A percentile compares a stretch with the other conserved stretches of the same genome.
Conservation (phyloP, 2,113 vertebrate species). For the Calyptommatus sinebrachiatus region DNA sequence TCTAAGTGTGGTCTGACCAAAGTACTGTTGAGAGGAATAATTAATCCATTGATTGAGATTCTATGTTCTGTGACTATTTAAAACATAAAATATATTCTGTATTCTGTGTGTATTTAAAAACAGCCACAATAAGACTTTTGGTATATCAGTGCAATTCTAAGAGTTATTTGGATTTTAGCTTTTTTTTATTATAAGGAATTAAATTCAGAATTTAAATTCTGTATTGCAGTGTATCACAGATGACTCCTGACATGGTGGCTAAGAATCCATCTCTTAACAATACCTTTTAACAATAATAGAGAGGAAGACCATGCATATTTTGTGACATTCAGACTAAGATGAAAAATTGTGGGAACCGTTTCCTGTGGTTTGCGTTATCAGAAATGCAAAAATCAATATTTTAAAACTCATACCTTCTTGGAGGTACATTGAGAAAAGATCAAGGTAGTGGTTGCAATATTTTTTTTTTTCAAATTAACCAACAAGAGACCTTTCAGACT, state of each 20-base stretch:
- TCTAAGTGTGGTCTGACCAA: no score
- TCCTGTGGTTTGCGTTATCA: accelerated
- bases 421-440: not conserved
- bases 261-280: not conserved
- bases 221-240: not conserved
- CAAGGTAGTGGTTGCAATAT: not conserved
- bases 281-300: no score
- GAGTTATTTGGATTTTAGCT: not conserved
- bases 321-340: not conserved
- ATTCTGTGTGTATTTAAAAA: no score
- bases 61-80: no score
- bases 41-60: no score
- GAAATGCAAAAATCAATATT: not conserved
- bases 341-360: not conserved
- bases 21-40: no score
- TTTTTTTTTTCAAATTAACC: not conserved
- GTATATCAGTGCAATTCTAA: not conserved
- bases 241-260: not conserved
- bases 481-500: not conserved
- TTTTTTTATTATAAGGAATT: no score
- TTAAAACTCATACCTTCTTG: not conserved
- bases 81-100: no score
- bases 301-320: not conserved
- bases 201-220: no score
- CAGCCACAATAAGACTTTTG: no score